phyloP scores from a whole-genome alignment of 2,113 vertebrate species.

The Psittacula cyanocephala region DNA sequence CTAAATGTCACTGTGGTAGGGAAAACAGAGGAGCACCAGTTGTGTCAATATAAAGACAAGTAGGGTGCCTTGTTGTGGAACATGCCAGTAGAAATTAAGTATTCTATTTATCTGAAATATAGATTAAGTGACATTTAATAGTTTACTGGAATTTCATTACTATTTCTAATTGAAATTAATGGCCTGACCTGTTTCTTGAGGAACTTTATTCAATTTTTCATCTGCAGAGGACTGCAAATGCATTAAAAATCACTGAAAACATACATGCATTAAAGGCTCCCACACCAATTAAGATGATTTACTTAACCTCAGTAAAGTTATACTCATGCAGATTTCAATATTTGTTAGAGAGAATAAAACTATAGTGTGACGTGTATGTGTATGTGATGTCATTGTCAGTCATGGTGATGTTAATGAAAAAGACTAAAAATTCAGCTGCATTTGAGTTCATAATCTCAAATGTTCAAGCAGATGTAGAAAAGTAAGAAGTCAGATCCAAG shows the following conservation, averaged over 20 bases:
- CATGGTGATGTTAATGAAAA: conserved; percentile 3
- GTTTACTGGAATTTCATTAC: conserved; percentile 74
- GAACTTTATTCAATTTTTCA: conserved; percentile 44
- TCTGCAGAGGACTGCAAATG: conserved; percentile 40
- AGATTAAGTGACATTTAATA: conserved; percentile 74
- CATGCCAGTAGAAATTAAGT: conserved; percentile 55
- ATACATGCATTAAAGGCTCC: neutral
- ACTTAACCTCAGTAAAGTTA: neutral
- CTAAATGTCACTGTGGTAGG: neutral
- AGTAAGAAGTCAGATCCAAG: neutral
- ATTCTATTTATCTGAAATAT: conserved; percentile 57
- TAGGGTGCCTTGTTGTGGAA: conserved; percentile 12
- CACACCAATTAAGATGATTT: neutral
- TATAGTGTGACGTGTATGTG: neutral
- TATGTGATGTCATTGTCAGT: conserved; percentile 3
- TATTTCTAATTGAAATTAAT: conserved; percentile 74
- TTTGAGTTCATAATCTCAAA: conserved; percentile 15
- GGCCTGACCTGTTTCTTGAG: conserved; percentile 44
- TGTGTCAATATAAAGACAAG: conserved; percentile 44
- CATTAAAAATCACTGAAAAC: conserved; percentile 22
- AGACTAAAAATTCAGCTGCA: conserved; percentile 1
- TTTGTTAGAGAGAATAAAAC: conserved; percentile 17
- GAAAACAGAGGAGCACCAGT: neutral
- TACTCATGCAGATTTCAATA: neutral
- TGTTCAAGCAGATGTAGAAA: conserved; percentile 29